Evolutionary conservation across 2,888 invertebrate species (phyloP), one percentile per base, ranked within the genome.

Genomic region (Lasioglossum villosulum): DNA sequence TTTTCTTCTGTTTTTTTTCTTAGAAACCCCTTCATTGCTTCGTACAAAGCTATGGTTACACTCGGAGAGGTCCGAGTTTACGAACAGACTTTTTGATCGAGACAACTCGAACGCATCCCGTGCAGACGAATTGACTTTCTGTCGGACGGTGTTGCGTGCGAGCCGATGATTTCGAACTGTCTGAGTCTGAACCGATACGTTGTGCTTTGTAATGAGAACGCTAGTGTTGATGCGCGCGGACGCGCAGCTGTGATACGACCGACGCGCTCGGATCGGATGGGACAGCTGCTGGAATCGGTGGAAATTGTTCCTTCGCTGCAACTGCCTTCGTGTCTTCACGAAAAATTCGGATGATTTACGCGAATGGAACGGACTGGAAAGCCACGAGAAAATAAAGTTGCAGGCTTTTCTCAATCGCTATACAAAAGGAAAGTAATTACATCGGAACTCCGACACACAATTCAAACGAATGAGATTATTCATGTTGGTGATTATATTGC

Each of bases 31-130:
- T 80, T 86, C 74, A 71, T 86, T 77, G 80, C 85, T 63, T 34
- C 85, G 85, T 77, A 80, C 85, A 74, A 77, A 85, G 80, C 77
- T 85, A 72, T 80, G n/a, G 85, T 84, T 84, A 84, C 85, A 80
- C 37, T 76, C 68, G n/a, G 19, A 71, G 63, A 66, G 37, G 78
- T 75, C 42, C 78, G 42, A 39, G 45, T n/a, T 68, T 34, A 42
- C 59, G 66, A 70, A 30, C 48, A 45, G 37, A 45, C n/a, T 63
- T 72, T n/a, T 23, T 45, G 45, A 74, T 63, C 70, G 71, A 48
- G 75, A 52, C 39, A 59, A 30, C 39, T n/a, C 52, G 68, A 70
- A 39, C 71, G 34, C 39, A 27, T 37, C 74, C 37, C 14, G 56
- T 37, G 56, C 74, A 16, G 27, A 27, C 23, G 48, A 39, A 39